A percentile compares a stretch with the other conserved stretches of the same genome.
Conservation (phyloP, 2,113 vertebrate genomes). For the Mirza zaza region DNA sequence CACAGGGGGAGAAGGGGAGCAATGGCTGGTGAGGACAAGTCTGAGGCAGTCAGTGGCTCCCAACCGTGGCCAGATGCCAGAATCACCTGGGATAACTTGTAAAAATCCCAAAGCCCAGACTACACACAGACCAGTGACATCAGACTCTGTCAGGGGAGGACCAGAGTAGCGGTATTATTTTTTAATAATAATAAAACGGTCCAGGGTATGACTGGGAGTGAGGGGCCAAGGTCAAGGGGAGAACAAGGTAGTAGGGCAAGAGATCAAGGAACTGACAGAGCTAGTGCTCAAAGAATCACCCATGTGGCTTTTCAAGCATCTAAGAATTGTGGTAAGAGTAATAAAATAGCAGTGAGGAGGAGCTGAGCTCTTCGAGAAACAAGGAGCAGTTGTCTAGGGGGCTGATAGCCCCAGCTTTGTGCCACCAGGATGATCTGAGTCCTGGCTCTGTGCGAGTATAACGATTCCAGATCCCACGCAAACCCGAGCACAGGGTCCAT, state of each 20-base stretch:
- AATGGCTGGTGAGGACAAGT: background rate
- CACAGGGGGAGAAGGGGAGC: background rate
- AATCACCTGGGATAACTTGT: too few species aligned
- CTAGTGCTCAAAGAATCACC: background rate
- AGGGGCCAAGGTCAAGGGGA: background rate
- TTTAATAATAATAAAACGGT: background rate
- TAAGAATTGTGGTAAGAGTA: background rate
- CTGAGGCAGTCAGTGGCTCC: background rate
- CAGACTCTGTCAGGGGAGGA: background rate
- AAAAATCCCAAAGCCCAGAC: background rate
- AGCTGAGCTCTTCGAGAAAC: background rate
- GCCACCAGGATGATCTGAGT: too few species aligned
- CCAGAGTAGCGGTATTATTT: too few species aligned
- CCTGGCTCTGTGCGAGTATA: background rate
- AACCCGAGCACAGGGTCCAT: background rate
- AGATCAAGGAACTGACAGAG: background rate
- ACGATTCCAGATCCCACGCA: accelerated
- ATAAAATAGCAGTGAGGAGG: too few species aligned
- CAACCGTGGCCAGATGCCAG: too few species aligned
- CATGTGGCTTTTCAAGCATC: background rate
- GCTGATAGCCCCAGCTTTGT: background rate
- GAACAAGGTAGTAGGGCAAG: background rate
- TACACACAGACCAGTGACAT: too few species aligned
- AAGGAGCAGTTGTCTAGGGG: background rate
- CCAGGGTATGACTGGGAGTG: background rate